Evolutionary conservation across 2,888 invertebrate species (phyloP).

Genomic region (Syrista parreyssii): DNA sequence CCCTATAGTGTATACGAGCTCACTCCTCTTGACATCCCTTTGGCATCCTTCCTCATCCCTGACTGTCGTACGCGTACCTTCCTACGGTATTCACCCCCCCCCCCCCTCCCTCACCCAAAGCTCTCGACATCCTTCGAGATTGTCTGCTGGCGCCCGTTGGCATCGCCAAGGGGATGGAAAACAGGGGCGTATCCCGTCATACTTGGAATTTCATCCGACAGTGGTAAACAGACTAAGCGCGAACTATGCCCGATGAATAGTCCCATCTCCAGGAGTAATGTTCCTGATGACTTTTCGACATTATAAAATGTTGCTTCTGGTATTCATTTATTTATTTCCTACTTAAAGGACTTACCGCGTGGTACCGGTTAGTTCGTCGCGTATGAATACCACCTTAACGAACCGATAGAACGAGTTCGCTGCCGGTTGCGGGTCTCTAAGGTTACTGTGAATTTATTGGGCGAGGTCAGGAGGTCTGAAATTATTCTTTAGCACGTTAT

Average conservation of each 20-base stretch:
- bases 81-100: no score
- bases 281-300: background rate
- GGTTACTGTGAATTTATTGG: background rate
- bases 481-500: background rate
- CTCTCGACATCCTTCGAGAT: background rate
- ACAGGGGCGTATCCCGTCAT: background rate
- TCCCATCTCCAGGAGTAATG: background rate
- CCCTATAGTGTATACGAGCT: background rate
- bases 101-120: background rate
- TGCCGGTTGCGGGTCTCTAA: background rate
- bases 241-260: background rate
- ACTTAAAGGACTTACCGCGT: background rate
- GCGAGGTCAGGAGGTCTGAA: background rate
- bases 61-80: background rate
- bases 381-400: background rate
- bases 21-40: background rate
- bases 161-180: background rate
- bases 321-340: background rate
- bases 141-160: background rate
- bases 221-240: background rate
- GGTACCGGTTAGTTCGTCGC: background rate
- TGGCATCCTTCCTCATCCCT: background rate
- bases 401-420: background rate
- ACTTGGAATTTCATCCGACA: background rate
- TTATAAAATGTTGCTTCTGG: background rate